Conservation (phyloP, 2,888 invertebrate species). For the Achlya flavicornis region DNA sequence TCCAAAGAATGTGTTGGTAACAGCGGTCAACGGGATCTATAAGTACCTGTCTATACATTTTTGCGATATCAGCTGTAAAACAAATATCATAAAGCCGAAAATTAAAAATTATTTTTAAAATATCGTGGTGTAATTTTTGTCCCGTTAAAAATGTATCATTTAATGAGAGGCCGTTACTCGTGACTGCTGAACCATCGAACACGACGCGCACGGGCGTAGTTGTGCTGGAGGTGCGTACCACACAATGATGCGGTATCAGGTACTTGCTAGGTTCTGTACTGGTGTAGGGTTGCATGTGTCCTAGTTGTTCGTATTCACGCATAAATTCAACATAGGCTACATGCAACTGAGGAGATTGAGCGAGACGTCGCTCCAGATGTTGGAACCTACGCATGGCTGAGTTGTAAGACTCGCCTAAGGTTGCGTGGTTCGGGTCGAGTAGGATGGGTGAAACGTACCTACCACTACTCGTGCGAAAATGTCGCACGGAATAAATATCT, state of each 20-base stretch:
- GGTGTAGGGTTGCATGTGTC: conserved; percentile 14
- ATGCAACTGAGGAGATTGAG: conserved; percentile 5
- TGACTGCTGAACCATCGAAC: not conserved
- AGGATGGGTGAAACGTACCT: conserved; percentile 16
- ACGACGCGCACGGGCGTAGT: not conserved
- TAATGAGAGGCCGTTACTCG: not conserved
- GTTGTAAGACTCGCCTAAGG: conserved; percentile 16
- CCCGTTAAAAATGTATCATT: not conserved
- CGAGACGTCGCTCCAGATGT: conserved; percentile 11
- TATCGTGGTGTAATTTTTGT: not conserved
- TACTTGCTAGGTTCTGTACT: not conserved
- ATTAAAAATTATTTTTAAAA: not conserved
- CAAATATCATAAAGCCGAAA: not conserved
- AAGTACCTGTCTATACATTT: not conserved
- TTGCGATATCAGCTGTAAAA: not conserved
- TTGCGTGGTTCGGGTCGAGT: not conserved
- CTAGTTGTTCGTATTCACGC: conserved; percentile 19
- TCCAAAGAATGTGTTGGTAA: not conserved
- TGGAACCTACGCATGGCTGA: conserved; percentile 13
- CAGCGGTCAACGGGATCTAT: not conserved
- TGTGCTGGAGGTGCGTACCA: not conserved
- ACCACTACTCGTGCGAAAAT: conserved; percentile 17
- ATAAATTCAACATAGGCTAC: conserved; percentile 16
- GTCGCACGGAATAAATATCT: conserved; percentile 13
- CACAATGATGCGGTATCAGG: not conserved